Evolutionary conservation across 1,140 invertebrate species (phyloP).

Genomic region (Bombus sibiricus): DNA sequence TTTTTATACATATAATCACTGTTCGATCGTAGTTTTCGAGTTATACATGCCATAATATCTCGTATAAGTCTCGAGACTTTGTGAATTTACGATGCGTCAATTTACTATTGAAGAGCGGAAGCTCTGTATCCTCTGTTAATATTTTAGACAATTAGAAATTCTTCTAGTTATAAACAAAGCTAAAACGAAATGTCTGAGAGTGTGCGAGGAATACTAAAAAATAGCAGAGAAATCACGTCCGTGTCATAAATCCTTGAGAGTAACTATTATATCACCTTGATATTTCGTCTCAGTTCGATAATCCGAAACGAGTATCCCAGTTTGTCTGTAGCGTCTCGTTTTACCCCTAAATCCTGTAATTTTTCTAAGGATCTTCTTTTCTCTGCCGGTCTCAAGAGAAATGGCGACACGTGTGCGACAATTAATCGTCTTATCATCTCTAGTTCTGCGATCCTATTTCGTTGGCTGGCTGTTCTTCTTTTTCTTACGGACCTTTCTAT

Average conservation of each 20-base stretch:
- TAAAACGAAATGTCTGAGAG: not conserved
- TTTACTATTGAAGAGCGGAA: no score
- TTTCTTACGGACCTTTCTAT: not conserved
- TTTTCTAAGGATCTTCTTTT: not conserved
- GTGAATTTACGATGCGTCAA: no score
- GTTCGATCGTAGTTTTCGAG: no score
- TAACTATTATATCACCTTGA: not conserved
- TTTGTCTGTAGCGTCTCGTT: not conserved
- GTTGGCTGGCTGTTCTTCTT: not conserved
- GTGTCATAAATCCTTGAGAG: not conserved
- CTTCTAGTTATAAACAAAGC: no score
- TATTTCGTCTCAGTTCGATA: not conserved
- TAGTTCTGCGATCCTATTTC: not conserved
- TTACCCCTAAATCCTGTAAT: not conserved
- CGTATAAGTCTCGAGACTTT: no score
- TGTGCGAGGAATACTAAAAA: not conserved
- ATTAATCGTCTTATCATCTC: constrained; percentile 30
- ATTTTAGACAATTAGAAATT: no score
- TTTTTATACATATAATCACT: no score
- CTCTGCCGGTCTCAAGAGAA: not conserved
- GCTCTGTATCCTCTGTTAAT: no score
- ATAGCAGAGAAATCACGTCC: not conserved
- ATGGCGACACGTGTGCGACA: constrained; percentile 6
- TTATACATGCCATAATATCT: no score
- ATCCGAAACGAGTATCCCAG: not conserved